Evolutionary conservation across 2,113 vertebrate species (phyloP).

Genomic region (Rhabdomys dilectus): DNA sequence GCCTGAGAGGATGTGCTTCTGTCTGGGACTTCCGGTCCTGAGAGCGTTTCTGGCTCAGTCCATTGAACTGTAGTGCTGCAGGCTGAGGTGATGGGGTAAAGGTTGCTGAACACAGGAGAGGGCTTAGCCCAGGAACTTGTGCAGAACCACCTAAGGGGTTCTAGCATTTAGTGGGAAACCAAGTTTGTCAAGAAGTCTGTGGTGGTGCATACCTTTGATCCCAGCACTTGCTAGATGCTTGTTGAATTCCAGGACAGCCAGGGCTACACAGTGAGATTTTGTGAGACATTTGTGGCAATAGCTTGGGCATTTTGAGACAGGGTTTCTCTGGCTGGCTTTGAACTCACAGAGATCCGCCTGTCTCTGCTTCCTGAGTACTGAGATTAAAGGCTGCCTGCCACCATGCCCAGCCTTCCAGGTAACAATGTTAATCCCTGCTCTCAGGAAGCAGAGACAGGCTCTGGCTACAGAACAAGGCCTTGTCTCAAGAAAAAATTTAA

Average conservation of each 20-base stretch:
- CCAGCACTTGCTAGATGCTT: not conserved
- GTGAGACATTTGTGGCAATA: not conserved
- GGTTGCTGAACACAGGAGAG: not conserved
- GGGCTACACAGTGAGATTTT: not conserved
- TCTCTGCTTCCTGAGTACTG: no score
- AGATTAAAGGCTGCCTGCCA: no score
- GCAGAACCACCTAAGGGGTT: not conserved
- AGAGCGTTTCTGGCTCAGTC: not conserved
- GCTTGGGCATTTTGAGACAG: no score
- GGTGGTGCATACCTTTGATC: not conserved
- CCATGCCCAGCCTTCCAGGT: no score
- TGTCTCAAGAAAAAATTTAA: not conserved
- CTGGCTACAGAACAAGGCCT: not conserved
- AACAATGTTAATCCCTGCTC: not conserved
- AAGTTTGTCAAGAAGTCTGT: not conserved
- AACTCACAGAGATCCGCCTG: no score
- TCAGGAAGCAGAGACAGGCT: no score
- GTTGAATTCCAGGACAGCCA: not conserved
- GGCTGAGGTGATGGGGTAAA: not conserved
- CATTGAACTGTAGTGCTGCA: not conserved
- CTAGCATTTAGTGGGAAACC: not conserved
- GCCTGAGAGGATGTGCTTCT: not conserved
- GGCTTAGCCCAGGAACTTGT: not conserved
- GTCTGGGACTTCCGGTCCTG: not conserved
- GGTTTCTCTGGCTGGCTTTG: no score